These are phyloP conservation scores for Oryzaephilus surinamensis DNA, from an alignment of 1,140 invertebrate genomes.

Conservation along the genomic window DNA sequence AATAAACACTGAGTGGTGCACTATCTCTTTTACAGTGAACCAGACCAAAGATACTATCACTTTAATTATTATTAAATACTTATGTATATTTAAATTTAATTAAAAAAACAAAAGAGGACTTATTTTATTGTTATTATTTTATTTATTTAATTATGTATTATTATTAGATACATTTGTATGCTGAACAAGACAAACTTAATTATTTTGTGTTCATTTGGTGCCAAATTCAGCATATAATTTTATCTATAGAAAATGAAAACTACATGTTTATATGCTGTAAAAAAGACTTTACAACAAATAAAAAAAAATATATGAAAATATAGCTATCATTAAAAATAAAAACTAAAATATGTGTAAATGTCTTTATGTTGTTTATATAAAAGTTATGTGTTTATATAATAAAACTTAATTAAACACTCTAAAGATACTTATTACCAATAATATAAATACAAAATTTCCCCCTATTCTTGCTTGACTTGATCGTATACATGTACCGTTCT, in stretches of 20 bases:
- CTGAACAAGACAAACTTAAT: constrained; percentile 7
- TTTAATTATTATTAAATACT: constrained; percentile 11
- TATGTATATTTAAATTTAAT: constrained; percentile 4
- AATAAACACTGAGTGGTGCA: constrained; percentile 7
- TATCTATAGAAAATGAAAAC: constrained; percentile 8
- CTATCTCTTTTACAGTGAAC: too few species aligned
- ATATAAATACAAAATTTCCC: constrained; percentile 1
- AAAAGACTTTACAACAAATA: constrained; percentile 8
- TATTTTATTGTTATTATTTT: background rate
- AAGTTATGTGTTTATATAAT: constrained; percentile 11
- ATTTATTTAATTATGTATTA: background rate
- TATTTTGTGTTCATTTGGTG: constrained; percentile 6
- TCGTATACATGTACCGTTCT: background rate
- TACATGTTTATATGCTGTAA: constrained; percentile 11
- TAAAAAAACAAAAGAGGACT: constrained; percentile 6
- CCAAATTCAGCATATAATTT: constrained; percentile 2
- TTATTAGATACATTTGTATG: background rate
- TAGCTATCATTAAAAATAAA: too few species aligned
- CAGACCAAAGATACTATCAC: constrained; percentile 18
- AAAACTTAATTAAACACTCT: constrained; percentile 7
- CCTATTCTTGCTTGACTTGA: constrained; percentile 1
- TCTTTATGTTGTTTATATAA: constrained; percentile 13
- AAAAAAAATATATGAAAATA: constrained; percentile 8
- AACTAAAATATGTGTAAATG: constrained; percentile 12
- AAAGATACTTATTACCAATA: background rate